Percentiles rank a stretch among this genome's conserved stretches.
These are phyloP conservation scores for Eupleurogrammus muticus DNA, from an alignment of 2,797 vertebrate genomes.

Conservation along the genomic window DNA sequence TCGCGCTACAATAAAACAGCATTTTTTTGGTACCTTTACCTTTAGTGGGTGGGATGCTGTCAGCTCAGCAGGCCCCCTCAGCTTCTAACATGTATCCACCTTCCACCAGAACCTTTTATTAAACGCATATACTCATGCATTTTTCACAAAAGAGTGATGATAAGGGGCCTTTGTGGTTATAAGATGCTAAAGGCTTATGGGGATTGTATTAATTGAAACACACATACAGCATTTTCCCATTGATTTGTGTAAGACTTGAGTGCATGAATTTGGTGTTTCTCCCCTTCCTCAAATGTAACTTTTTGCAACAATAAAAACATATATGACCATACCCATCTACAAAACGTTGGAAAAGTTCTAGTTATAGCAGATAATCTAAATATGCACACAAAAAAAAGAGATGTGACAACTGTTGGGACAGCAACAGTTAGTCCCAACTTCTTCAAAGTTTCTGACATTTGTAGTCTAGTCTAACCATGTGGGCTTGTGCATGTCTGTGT, in stretches of 20 bases:
- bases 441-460: constrained; percentile 18
- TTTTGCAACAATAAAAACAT: too few relatives aligned
- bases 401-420: neutral
- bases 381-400: neutral
- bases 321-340: too few relatives aligned
- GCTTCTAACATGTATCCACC: neutral
- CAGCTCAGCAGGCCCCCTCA: neutral
- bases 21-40: constrained; percentile 21
- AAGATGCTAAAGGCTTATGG: neutral
- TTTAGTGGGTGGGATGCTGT: constrained; percentile 21
- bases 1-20: neutral
- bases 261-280: too few relatives aligned
- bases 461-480: constrained; percentile 34
- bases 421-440: neutral
- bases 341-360: too few relatives aligned
- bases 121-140: neutral
- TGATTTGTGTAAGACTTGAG: too few relatives aligned
- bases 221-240: neutral
- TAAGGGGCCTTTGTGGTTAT: neutral
- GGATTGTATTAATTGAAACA: neutral
- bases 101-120: neutral
- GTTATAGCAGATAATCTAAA: too few relatives aligned
- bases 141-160: neutral
- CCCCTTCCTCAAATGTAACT: too few relatives aligned
- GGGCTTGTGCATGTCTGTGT: constrained; percentile 47